Percentiles rank a stretch among this genome's conserved stretches.
These are phyloP conservation scores for Mesembrinibis cayennensis DNA, from an alignment of 2,113 vertebrate species.

Conservation along the genomic window DNA sequence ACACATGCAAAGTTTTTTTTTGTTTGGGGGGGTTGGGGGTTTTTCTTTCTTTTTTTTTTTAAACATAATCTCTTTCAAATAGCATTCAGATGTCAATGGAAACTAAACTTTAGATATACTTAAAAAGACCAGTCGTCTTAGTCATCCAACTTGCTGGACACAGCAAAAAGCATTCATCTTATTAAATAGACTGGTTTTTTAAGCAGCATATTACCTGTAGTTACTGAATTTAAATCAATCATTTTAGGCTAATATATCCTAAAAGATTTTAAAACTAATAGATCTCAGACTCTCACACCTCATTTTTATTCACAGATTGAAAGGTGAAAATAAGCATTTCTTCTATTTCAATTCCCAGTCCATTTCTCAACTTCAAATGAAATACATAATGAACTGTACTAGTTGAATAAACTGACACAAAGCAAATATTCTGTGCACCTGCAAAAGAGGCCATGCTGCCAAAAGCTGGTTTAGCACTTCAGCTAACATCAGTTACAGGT, in stretches of 20 bases:
- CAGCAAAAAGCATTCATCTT: background rate
- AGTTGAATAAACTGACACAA: conserved; percentile 54
- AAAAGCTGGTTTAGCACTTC: conserved; percentile 50
- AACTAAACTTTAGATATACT: background rate
- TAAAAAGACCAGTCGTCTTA: background rate
- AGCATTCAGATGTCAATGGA: background rate
- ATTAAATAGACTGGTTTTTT: background rate
- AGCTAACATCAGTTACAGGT: conserved; percentile 40
- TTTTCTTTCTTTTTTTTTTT: background rate
- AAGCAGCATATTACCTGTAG: conserved; percentile 6
- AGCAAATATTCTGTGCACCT: conserved; percentile 50
- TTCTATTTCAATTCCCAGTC: conserved; percentile 52
- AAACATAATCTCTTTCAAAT: background rate
- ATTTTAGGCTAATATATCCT: conserved; percentile 49
- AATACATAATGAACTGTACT: conserved; percentile 42
- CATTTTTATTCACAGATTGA: conserved; percentile 57
- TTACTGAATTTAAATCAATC: conserved; percentile 51
- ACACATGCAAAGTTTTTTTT: background rate
- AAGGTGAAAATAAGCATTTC: conserved; percentile 51
- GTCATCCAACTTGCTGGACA: background rate
- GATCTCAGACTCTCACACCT: background rate
- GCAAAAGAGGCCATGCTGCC: background rate
- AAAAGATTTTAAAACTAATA: conserved; percentile 48
- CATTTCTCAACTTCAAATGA: conserved; percentile 57
- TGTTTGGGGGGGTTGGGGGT: background rate